Evolutionary conservation across 2,113 vertebrate species (phyloP).

Genomic region (Tinamus guttatus): DNA sequence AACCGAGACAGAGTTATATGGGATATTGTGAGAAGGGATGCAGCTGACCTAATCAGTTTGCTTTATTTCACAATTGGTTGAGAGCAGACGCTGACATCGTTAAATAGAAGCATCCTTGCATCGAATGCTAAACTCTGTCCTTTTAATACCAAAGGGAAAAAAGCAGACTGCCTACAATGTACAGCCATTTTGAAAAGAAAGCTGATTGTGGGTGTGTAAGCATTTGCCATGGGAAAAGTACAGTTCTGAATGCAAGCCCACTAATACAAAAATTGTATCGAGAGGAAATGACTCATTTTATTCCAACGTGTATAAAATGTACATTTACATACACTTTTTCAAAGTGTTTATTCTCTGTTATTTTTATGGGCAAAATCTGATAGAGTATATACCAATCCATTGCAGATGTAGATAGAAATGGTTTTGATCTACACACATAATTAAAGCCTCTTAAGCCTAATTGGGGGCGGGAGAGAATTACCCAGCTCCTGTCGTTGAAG

Average conservation of each 20-base stretch:
- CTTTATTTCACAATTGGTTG: background rate
- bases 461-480: background rate
- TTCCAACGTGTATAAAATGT: background rate
- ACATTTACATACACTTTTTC: background rate
- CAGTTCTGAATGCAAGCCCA: background rate
- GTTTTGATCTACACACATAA: conserved; percentile 7
- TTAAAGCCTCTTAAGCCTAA: background rate
- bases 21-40: background rate
- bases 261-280: background rate
- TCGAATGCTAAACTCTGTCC: background rate
- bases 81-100: conserved; percentile 13
- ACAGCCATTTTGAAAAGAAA: conserved; percentile 4
- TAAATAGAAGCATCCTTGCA: background rate
- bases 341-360: background rate
- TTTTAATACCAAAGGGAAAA: background rate
- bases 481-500: background rate
- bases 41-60: background rate
- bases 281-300: background rate
- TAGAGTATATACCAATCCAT: background rate
- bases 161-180: background rate
- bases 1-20: background rate
- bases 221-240: background rate
- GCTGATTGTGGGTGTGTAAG: background rate
- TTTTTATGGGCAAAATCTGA: conserved; percentile 15
- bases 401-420: background rate